Conservation (phyloP, 2,797 vertebrate species). For the Poecile montanus region DNA sequence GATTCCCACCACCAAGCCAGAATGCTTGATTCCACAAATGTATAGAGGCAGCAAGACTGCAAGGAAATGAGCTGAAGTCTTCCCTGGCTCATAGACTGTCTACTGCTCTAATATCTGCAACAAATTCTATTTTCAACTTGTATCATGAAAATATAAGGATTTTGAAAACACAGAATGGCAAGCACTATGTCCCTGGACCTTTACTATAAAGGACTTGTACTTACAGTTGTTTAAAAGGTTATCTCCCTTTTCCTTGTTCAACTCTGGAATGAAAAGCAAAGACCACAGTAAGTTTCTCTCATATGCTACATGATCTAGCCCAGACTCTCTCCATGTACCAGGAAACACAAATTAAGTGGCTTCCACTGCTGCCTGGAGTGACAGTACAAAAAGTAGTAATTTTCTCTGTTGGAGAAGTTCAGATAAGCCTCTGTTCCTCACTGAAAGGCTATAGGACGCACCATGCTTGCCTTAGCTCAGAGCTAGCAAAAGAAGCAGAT, state of each 20-base stretch:
- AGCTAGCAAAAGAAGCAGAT: background rate
- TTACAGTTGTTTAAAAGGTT: conserved; percentile 77
- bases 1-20: background rate
- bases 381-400: background rate
- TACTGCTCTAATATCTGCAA: background rate
- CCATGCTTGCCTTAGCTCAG: background rate
- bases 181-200: background rate
- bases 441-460: background rate
- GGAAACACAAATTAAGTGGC: background rate
- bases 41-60: background rate
- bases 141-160: background rate
- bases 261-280: conserved; percentile 65
- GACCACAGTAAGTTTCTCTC: background rate
- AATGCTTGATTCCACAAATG: background rate
- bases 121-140: background rate
- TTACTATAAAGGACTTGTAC: conserved; percentile 29
- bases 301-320: background rate
- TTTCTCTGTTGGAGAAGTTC: background rate
- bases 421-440: background rate
- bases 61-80: background rate
- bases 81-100: background rate
- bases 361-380: background rate
- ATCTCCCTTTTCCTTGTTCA: conserved; percentile 67
- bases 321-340: background rate
- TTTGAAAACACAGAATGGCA: background rate